These are phyloP conservation scores for Lymantria monacha DNA, from an alignment of 2,888 invertebrate genomes.

Conservation along the genomic window DNA sequence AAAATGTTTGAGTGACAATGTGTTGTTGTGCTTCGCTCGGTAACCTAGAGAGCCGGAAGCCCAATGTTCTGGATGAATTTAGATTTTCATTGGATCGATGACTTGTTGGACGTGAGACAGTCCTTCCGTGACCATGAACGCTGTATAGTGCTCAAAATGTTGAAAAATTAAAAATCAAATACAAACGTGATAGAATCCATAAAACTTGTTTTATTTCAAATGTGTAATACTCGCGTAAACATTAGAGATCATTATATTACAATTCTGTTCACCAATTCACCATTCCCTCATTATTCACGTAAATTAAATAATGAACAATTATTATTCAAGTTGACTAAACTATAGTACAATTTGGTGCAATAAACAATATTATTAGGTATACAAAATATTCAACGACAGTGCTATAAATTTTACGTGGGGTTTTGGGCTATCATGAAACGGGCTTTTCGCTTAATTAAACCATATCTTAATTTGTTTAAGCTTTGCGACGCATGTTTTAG, in stretches of 20 bases:
- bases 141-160: too few species aligned
- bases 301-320: conserved; percentile 30
- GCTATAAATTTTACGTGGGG: conserved; percentile 21
- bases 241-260: not conserved
- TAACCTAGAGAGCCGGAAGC: too few species aligned
- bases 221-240: too few species aligned
- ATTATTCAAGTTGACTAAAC: conserved; percentile 31
- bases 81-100: too few species aligned
- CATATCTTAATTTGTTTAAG: conserved; percentile 13
- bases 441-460: conserved; percentile 14
- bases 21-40: too few species aligned
- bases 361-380: conserved; percentile 31
- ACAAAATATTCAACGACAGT: conserved; percentile 29
- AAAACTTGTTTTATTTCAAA: too few species aligned
- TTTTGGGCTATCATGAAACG: conserved; percentile 15
- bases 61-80: too few species aligned
- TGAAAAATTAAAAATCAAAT: too few species aligned
- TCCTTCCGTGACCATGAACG: too few species aligned
- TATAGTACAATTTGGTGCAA: conserved; percentile 20
- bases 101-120: too few species aligned
- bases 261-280: conserved; percentile 10
- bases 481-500: conserved; percentile 2
- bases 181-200: too few species aligned
- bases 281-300: conserved; percentile 21
- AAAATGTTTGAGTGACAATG: too few species aligned